These are phyloP conservation scores for Diacarnus erythraeanus DNA, from an alignment of 37 sponge, comb jelly and placozoan species.

Conservation along the genomic window DNA sequence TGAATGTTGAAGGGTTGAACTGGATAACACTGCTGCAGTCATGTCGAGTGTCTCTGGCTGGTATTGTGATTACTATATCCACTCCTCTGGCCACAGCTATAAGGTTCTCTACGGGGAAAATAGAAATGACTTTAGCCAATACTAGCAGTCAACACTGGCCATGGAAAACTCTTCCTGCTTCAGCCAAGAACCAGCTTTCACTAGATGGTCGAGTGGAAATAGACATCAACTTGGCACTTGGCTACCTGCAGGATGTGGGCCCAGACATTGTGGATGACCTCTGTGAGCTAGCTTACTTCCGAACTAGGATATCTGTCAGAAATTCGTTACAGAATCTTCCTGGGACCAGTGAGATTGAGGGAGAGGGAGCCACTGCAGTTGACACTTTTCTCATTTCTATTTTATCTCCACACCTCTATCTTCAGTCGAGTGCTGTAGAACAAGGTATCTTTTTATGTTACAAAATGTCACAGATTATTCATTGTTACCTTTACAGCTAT, in stretches of 20 bases:
- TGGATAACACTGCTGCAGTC: slow-evolving; percentile 41
- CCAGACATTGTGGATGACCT: slow-evolving; percentile 63
- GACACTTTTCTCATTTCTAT: slow-evolving; percentile 71
- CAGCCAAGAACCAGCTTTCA: slow-evolving; percentile 30
- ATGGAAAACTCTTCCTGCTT: not conserved
- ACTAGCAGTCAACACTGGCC: not conserved
- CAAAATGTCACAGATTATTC: not conserved
- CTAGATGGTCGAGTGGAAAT: slow-evolving; percentile 68
- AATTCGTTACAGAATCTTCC: slow-evolving; percentile 55
- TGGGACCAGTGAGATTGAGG: not conserved
- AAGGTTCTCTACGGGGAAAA: slow-evolving; percentile 69
- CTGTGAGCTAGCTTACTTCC: slow-evolving; percentile 69
- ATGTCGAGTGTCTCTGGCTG: slow-evolving; percentile 32
- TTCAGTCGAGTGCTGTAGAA: slow-evolving; percentile 79
- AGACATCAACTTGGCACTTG: slow-evolving; percentile 62
- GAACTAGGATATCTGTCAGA: slow-evolving; percentile 54
- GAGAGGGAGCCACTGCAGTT: slow-evolving; percentile 2
- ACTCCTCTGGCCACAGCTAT: slow-evolving; percentile 75
- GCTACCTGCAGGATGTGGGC: slow-evolving; percentile 46
- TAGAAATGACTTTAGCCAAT: slow-evolving; percentile 64
- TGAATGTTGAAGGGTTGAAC: slow-evolving; percentile 3
- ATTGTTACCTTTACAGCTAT: slow-evolving; percentile 44
- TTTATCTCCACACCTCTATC: slow-evolving; percentile 64
- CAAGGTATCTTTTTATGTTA: slow-evolving; percentile 28
- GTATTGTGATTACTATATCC: slow-evolving; percentile 53